A percentile compares a stretch with the other conserved stretches of the same genome.
Conservation (phyloP, 2,113 vertebrate species). For the Dipodomys merriami region DNA sequence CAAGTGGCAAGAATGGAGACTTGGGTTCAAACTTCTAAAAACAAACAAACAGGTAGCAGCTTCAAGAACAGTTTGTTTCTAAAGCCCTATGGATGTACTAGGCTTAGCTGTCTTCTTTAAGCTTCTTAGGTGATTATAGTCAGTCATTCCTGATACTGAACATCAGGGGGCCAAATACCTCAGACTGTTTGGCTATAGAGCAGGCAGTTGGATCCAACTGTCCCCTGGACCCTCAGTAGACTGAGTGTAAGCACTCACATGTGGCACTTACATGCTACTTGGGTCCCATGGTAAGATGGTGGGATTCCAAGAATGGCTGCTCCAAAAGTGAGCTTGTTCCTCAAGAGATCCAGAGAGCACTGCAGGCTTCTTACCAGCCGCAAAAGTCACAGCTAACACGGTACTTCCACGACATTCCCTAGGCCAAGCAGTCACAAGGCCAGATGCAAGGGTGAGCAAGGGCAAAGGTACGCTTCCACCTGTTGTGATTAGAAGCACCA, state of each 20-base stretch:
- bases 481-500: too few relatives aligned
- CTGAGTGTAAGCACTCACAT: neutral
- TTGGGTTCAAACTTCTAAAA: too few relatives aligned
- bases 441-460: neutral
- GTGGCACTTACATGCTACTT: neutral
- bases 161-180: neutral
- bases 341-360: neutral
- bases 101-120: neutral
- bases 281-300: neutral
- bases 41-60: neutral
- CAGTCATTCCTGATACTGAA: neutral
- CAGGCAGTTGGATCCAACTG: neutral
- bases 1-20: too few relatives aligned
- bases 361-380: neutral
- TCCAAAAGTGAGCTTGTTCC: neutral
- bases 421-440: neutral
- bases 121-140: neutral
- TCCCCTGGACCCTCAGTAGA: neutral
- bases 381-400: neutral
- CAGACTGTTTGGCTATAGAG: neutral
- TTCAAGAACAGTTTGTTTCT: neutral
- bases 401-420: neutral
- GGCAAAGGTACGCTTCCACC: neutral
- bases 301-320: neutral
- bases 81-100: neutral